Conservation (phyloP, 2,888 invertebrate species). For the Noctua fimbriata region DNA sequence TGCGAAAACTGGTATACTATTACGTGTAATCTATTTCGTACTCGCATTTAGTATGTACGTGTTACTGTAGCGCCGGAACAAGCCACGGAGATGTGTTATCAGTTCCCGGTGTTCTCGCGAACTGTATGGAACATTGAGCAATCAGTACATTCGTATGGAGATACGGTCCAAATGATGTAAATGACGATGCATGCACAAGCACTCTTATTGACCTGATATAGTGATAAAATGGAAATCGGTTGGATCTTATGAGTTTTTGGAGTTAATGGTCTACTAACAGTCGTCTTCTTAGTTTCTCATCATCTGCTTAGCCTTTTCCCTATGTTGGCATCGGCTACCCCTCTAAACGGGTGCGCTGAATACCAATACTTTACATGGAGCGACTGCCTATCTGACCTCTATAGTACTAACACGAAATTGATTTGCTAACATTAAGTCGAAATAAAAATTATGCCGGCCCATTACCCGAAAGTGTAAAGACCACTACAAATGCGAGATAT, state of each 20-base stretch:
- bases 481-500: not conserved
- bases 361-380: not conserved
- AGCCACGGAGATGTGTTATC: conserved; percentile 44
- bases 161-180: conserved; percentile 17
- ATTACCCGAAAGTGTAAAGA: conserved; percentile 15
- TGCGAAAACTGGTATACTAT: not conserved
- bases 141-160: conserved; percentile 11
- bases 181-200: not conserved
- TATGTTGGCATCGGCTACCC: not conserved
- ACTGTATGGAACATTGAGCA: conserved; percentile 7
- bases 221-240: too few species aligned
- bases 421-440: not conserved
- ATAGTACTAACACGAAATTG: too few species aligned
- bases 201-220: not conserved
- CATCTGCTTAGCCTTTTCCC: not conserved
- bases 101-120: not conserved
- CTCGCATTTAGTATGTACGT: not conserved
- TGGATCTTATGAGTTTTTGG: not conserved
- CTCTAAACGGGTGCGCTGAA: not conserved
- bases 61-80: conserved; percentile 27
- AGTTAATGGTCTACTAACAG: not conserved
- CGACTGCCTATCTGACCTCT: not conserved
- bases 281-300: not conserved
- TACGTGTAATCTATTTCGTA: not conserved
- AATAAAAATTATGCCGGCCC: conserved; percentile 17